phyloP scores from a whole-genome alignment of 2,797 vertebrate species.

The Bradypus variegatus region DNA sequence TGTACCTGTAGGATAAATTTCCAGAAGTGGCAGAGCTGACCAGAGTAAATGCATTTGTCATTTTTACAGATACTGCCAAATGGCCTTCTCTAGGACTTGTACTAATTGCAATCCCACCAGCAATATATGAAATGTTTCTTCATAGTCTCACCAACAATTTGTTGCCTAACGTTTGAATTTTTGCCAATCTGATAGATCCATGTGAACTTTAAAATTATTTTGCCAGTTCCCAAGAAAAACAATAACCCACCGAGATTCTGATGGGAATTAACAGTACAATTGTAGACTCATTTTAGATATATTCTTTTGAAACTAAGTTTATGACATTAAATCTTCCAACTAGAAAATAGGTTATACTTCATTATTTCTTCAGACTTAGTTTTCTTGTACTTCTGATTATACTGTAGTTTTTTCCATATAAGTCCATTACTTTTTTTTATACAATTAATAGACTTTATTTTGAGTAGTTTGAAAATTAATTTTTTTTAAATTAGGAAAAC shows the following conservation, averaged over 20 bases:
- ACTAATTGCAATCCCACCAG: not conserved
- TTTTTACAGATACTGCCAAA: not conserved
- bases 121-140: not conserved
- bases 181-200: not conserved
- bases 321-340: not conserved
- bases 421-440: too few relatives aligned
- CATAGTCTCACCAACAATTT: not conserved
- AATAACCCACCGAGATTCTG: not conserved
- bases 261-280: not conserved
- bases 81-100: not conserved
- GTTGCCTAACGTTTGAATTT: not conserved
- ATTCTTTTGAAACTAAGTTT: not conserved
- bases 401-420: not conserved
- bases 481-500: too few relatives aligned
- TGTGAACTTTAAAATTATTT: not conserved
- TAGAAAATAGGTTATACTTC: not conserved
- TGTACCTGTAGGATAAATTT: not conserved
- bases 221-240: not conserved
- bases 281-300: not conserved
- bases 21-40: not conserved
- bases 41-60: not conserved
- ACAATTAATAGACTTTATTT: too few relatives aligned
- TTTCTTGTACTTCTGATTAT: not conserved
- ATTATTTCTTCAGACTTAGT: not conserved
- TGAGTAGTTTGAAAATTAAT: too few relatives aligned